Conservation (phyloP, 2,113 vertebrate species). For the Misgurnus anguillicaudatus region DNA sequence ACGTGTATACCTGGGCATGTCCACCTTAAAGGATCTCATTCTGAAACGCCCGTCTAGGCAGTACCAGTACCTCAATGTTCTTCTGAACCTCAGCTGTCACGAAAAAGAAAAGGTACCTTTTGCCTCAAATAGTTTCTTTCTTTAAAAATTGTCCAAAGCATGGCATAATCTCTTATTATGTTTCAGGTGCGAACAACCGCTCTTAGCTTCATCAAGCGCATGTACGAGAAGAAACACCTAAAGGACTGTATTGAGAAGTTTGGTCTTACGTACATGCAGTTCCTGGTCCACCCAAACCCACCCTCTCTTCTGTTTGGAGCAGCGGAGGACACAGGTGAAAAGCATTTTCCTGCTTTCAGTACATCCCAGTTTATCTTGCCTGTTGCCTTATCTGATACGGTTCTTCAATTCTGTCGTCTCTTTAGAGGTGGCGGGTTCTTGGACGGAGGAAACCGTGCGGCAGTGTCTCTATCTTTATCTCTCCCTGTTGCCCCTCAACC, state of each 20-base stretch:
- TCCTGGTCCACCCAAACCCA: slow-evolving; percentile 92
- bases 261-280: slow-evolving; percentile 93
- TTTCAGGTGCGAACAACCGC: slow-evolving; percentile 88
- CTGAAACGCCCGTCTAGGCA: slow-evolving; percentile 87
- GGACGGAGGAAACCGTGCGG: slow-evolving; percentile 93
- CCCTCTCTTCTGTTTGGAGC: slow-evolving; percentile 90
- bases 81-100: slow-evolving; percentile 92
- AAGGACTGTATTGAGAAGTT: slow-evolving; percentile 93
- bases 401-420: slow-evolving; percentile 4
- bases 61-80: slow-evolving; percentile 92
- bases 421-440: slow-evolving; percentile 90
- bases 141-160: not conserved
- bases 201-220: slow-evolving; percentile 87
- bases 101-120: slow-evolving; percentile 89
- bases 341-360: not conserved
- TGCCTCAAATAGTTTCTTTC: not conserved
- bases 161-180: slow-evolving; percentile 11
- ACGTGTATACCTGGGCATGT: slow-evolving; percentile 91
- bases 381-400: not conserved
- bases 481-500: slow-evolving; percentile 90
- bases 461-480: slow-evolving; percentile 95
- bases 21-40: slow-evolving; percentile 90
- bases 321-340: slow-evolving; percentile 89
- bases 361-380: not conserved
- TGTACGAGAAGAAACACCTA: slow-evolving; percentile 93